Conservation (phyloP, 1,140 invertebrate species). For the Oryctes rhinoceros region DNA sequence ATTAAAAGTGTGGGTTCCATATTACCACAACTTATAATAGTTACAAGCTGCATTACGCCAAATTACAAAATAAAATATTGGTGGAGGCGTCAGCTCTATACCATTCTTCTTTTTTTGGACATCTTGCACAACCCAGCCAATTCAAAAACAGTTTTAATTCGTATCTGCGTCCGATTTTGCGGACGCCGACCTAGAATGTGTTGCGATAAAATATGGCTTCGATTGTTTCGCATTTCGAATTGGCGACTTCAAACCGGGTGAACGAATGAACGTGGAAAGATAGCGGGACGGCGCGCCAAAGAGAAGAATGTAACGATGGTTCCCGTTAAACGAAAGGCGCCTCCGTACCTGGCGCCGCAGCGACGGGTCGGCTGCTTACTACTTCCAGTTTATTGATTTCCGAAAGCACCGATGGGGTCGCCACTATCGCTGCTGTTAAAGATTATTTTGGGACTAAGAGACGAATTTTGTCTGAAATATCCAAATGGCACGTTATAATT, state of each 20-base stretch:
- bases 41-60: neutral
- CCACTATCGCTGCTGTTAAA: constrained; percentile 22
- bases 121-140: neutral
- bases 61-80: neutral
- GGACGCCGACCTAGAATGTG: neutral
- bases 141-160: neutral
- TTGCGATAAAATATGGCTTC: neutral
- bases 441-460: constrained; percentile 5
- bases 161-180: neutral
- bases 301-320: neutral
- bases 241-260: constrained; percentile 14
- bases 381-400: constrained; percentile 26
- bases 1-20: neutral
- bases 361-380: constrained; percentile 7
- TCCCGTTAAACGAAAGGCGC: constrained; percentile 22
- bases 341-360: constrained; percentile 28
- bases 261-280: neutral
- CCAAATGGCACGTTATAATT: neutral
- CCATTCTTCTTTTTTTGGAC: neutral
- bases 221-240: constrained; percentile 1
- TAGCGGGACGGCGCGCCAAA: neutral
- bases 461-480: neutral
- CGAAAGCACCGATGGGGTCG: constrained; percentile 8
- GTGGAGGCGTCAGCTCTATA: neutral
- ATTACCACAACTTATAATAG: neutral